A percentile compares a stretch with the other conserved stretches of the same genome.
Evolutionary conservation across 1,140 invertebrate genomes (phyloP).

Genomic region (Elymnias hypermnestra): DNA sequence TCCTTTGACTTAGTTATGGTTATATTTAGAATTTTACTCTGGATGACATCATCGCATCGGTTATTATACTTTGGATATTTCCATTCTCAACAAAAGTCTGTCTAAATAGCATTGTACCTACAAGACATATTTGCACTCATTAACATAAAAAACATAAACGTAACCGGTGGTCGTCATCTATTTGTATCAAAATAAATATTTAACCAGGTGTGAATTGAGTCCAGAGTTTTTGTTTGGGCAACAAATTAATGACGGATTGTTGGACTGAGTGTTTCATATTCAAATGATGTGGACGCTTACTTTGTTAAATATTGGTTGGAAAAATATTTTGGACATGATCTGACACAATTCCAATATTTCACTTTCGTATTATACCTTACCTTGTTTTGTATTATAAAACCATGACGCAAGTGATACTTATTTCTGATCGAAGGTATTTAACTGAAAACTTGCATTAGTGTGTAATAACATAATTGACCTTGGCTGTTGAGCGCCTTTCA

Average conservation of each 20-base stretch:
- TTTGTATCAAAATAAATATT: constrained; percentile 72
- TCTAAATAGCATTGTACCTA: constrained; percentile 32
- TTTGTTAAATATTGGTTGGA: neutral
- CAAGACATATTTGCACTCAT: constrained; percentile 49
- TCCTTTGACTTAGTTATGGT: constrained; percentile 38
- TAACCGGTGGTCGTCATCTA: constrained; percentile 63
- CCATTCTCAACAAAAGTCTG: constrained; percentile 26
- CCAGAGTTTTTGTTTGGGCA: constrained; percentile 46
- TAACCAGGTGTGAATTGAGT: constrained; percentile 57
- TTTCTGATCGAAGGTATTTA: too few relatives aligned
- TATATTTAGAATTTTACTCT: constrained; percentile 35
- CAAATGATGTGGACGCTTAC: constrained; percentile 12
- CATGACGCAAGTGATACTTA: too few relatives aligned
- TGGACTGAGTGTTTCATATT: constrained; percentile 23
- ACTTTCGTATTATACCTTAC: too few relatives aligned
- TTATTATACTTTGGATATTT: constrained; percentile 18
- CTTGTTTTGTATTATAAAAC: neutral
- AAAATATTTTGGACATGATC: neutral
- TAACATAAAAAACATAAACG: constrained; percentile 56
- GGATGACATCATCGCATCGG: constrained; percentile 2
- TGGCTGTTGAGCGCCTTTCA: too few relatives aligned
- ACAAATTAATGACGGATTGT: constrained; percentile 68
- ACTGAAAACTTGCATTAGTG: too few relatives aligned
- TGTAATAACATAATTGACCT: too few relatives aligned
- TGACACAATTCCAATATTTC: too few relatives aligned